A percentile compares a stretch with the other conserved stretches of the same genome.
phyloP scores from a whole-genome alignment of 2,888 invertebrate species.

The Achlya flavicornis region DNA sequence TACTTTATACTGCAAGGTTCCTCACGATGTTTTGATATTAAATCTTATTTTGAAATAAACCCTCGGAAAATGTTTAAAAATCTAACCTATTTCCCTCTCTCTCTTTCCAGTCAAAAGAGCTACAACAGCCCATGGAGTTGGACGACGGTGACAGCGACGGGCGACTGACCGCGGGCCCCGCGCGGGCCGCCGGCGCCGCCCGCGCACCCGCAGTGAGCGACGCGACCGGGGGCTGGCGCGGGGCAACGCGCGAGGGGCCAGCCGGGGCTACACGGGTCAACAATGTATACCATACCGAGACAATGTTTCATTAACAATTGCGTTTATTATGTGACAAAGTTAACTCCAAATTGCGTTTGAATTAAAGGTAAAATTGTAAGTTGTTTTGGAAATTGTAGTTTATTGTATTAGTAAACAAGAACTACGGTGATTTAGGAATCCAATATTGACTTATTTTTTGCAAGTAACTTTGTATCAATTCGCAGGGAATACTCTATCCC shows the following conservation, averaged over 20 bases:
- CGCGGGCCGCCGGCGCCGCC: constrained; percentile 70
- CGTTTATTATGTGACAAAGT: constrained; percentile 3
- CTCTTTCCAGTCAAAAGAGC: constrained; percentile 83
- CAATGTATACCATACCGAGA: not conserved
- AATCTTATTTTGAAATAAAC: no score
- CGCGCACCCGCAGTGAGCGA: constrained; percentile 68
- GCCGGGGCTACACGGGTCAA: not conserved
- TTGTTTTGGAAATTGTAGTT: not conserved
- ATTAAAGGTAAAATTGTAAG: not conserved
- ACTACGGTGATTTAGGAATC: not conserved
- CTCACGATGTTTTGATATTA: no score
- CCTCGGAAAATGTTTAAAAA: no score
- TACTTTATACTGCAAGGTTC: no score
- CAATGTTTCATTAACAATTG: constrained; percentile 4
- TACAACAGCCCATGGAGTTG: constrained; percentile 86
- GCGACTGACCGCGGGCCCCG: constrained; percentile 86
- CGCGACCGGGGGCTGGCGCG: constrained; percentile 17
- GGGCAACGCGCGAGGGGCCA: constrained; percentile 6
- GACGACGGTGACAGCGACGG: constrained; percentile 86
- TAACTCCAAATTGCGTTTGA: not conserved
- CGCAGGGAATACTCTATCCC: no score
- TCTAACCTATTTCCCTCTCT: constrained; percentile 31
- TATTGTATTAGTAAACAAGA: not conserved
- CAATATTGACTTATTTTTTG: not conserved
- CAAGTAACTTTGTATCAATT: not conserved